Base-by-base conservation (phyloP, 2,888 invertebrate genomes). In the Polia nebulosa region DNA sequence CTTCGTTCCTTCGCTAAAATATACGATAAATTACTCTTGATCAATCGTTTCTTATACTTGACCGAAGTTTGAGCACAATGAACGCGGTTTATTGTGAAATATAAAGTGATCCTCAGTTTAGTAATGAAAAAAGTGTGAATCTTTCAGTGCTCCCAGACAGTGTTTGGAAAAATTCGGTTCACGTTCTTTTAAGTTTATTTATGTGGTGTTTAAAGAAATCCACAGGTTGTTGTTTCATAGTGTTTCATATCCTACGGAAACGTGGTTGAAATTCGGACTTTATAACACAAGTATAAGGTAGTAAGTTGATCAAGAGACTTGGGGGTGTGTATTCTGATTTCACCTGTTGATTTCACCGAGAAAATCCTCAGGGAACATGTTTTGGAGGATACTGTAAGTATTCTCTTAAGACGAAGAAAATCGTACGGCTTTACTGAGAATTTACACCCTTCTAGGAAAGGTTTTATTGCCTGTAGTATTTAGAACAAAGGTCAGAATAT, bases 281-380 rank as follows among this genome's bases (percentile, higher is more conserved):
- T 93, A 85, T 85, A 78, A 79, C 85, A 77, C 78, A 70, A 88
- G 84, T 84, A 85, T 90, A 94, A 90, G 91, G 93, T 88, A 88
- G 88, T 83, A 88, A 91, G 87, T 94, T 88, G 90, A 84, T 89
- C 88, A 61, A 65, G 67, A 53, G 73, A 60, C 58, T 78, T 78
- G 76, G 86, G 92, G 91, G 92, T 93, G 91, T 91, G 90, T 90
- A 91, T 90, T 90, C 89, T 88, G 88, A 87, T 88, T 90, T 90
- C 94, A 95, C 95, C 95, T 95, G 95, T 95, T 95, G 95, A 94
- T 89, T 91, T 89, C 74, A 73, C 85, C 76, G 85, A 89, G 91
- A 89, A 90, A 90, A 86, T 86, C 89, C 87, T 73, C 78, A 64
- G 88, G 89, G 90, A 93, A 89, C 83, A 95, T 95, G 95, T 92